phyloP scores from a whole-genome alignment of 1,140 invertebrate genomes.

The Maniola jurtina region DNA sequence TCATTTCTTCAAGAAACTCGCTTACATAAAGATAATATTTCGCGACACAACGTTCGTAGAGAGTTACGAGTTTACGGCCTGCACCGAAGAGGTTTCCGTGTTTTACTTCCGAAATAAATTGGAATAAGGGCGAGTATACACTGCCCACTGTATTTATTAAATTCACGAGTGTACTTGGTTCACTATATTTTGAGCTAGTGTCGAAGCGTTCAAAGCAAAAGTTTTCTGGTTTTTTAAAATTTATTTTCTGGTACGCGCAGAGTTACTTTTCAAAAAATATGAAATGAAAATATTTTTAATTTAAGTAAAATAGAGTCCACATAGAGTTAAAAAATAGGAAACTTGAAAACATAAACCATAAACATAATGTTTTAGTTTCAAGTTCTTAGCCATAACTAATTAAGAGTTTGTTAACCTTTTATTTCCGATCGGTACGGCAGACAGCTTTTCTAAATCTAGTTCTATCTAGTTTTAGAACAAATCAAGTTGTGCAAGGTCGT shows the following conservation, averaged over 20 bases:
- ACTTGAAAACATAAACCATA: too few relatives aligned
- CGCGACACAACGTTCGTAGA: conserved; percentile 7
- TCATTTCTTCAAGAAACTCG: background rate
- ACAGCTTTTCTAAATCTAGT: conserved; percentile 17
- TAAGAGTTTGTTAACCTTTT: conserved; percentile 4
- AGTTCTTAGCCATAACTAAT: background rate
- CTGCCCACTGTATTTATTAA: background rate
- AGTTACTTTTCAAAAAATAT: too few relatives aligned
- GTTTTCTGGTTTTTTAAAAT: too few relatives aligned
- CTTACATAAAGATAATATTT: conserved; percentile 5
- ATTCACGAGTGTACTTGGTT: too few relatives aligned
- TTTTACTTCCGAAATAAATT: conserved; percentile 23
- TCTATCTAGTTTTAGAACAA: conserved; percentile 17
- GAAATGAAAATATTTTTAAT: too few relatives aligned
- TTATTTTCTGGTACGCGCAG: too few relatives aligned
- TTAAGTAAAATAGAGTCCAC: too few relatives aligned
- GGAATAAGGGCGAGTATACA: conserved; percentile 14
- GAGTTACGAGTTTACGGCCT: conserved; percentile 9
- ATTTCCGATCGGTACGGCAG: conserved; percentile 12
- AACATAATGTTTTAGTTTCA: too few relatives aligned
- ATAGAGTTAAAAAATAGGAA: too few relatives aligned
- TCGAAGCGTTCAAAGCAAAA: too few relatives aligned
- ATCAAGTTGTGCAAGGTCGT: conserved; percentile 30
- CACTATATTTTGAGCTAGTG: too few relatives aligned
- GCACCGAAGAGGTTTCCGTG: conserved; percentile 14